phyloP scores from a whole-genome alignment of 2,888 invertebrate species.

The Campaea margaritaria region DNA sequence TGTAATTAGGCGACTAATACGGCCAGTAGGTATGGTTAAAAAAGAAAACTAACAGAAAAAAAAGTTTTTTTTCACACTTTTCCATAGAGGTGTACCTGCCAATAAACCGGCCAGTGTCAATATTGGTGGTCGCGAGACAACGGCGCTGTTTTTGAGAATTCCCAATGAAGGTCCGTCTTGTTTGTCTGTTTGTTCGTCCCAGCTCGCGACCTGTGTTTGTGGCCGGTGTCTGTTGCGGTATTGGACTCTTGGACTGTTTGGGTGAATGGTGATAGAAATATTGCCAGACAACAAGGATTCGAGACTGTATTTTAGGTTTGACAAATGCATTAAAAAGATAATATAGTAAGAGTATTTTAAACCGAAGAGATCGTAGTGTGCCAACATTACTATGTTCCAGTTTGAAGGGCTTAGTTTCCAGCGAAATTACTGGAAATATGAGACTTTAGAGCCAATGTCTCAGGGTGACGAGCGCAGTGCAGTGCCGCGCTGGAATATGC shows the following conservation, averaged over 20 bases:
- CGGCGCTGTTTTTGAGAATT: slow-evolving; percentile 82
- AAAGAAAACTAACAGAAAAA: too few relatives aligned
- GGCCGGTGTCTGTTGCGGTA: slow-evolving; percentile 17
- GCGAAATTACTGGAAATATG: too few relatives aligned
- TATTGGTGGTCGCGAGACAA: slow-evolving; percentile 79
- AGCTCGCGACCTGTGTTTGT: slow-evolving; percentile 19
- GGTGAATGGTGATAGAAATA: slow-evolving; percentile 2
- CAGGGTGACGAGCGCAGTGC: too few relatives aligned
- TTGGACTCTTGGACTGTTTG: slow-evolving; percentile 20
- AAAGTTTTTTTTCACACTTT: slow-evolving; percentile 27
- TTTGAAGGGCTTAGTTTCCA: too few relatives aligned
- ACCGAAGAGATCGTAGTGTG: too few relatives aligned
- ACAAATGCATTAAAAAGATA: too few relatives aligned
- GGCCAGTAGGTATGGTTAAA: too few relatives aligned
- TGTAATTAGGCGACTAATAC: too few relatives aligned
- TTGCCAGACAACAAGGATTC: background rate
- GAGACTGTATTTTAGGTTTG: background rate
- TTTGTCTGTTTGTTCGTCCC: slow-evolving; percentile 63
- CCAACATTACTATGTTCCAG: too few relatives aligned
- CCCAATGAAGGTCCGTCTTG: slow-evolving; percentile 74
- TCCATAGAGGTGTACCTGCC: slow-evolving; percentile 62
- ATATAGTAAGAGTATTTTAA: too few relatives aligned
- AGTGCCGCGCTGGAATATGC: too few relatives aligned
- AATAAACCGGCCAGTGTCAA: slow-evolving; percentile 79
- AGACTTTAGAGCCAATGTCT: too few relatives aligned